Evolutionary conservation across 2,113 vertebrate species (phyloP).

Genomic region (Penelope pileata): DNA sequence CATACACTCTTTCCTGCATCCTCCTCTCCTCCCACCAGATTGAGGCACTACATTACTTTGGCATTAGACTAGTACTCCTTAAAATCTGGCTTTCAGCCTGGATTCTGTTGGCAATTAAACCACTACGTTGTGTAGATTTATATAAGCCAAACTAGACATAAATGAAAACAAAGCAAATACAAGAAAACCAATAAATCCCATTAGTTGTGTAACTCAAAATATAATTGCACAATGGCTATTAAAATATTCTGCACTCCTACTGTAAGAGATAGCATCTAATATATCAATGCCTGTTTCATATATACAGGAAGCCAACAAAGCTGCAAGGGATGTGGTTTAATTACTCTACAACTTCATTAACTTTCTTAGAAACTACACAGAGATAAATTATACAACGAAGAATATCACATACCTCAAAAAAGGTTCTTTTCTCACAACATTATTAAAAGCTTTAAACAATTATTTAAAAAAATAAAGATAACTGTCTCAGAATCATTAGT

Average conservation of each 20-base stretch:
- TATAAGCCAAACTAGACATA: background rate
- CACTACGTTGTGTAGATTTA: background rate
- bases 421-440: background rate
- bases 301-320: background rate
- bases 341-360: slow-evolving; percentile 24
- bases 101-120: background rate
- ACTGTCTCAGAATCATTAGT: background rate
- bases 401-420: background rate
- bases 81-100: background rate
- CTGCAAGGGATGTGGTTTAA: background rate
- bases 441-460: background rate
- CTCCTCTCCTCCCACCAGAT: background rate
- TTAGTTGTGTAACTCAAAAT: background rate
- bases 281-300: background rate
- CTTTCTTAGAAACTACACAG: background rate
- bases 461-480: background rate
- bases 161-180: background rate
- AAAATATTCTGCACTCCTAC: background rate
- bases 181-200: background rate
- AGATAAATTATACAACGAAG: background rate
- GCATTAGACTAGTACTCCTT: background rate
- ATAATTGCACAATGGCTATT: background rate
- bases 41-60: background rate
- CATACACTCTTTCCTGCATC: background rate
- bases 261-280: background rate